A percentile compares a stretch with the other conserved stretches of the same genome.
These are phyloP conservation scores for Pedetes capensis DNA, from an alignment of 2,113 vertebrate genomes.

Conservation along the genomic window DNA sequence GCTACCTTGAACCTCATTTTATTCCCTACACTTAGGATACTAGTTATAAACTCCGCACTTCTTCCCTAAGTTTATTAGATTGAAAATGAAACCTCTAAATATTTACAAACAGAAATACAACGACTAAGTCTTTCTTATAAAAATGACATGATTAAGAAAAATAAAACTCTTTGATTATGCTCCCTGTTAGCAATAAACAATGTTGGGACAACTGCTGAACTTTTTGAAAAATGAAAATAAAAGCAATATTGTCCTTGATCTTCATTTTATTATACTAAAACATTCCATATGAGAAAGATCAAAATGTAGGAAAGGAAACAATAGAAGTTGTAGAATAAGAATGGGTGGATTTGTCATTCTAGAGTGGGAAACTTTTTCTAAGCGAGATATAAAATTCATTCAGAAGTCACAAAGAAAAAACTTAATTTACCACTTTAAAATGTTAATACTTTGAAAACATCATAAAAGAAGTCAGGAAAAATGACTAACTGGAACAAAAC, in stretches of 20 bases:
- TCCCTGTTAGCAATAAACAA: not conserved
- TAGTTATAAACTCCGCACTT: not conserved
- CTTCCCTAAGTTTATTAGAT: not conserved
- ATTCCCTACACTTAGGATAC: not conserved
- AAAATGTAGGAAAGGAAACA: not conserved
- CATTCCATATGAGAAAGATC: not conserved
- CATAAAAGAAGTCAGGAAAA: slow-evolving; percentile 26
- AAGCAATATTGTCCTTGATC: not conserved
- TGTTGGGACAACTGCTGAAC: not conserved
- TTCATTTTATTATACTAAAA: slow-evolving; percentile 27
- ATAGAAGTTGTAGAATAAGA: slow-evolving; percentile 3
- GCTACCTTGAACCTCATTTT: not conserved
- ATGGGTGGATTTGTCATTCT: not conserved
- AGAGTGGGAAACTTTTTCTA: not conserved
- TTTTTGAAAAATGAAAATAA: slow-evolving; percentile 18
- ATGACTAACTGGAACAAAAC: not conserved
- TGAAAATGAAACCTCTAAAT: slow-evolving; percentile 19
- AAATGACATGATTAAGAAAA: slow-evolving; percentile 23
- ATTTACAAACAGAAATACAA: slow-evolving; percentile 11
- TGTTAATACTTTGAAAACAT: not conserved
- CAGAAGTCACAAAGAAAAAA: not conserved
- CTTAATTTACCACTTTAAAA: slow-evolving; percentile 6
- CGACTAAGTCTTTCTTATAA: slow-evolving; percentile 33
- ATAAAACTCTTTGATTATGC: not conserved
- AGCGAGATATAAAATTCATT: not conserved